A percentile compares a stretch with the other conserved stretches of the same genome.
Evolutionary conservation across 2,113 vertebrate species (phyloP).

Genomic region (Lampris incognitus): DNA sequence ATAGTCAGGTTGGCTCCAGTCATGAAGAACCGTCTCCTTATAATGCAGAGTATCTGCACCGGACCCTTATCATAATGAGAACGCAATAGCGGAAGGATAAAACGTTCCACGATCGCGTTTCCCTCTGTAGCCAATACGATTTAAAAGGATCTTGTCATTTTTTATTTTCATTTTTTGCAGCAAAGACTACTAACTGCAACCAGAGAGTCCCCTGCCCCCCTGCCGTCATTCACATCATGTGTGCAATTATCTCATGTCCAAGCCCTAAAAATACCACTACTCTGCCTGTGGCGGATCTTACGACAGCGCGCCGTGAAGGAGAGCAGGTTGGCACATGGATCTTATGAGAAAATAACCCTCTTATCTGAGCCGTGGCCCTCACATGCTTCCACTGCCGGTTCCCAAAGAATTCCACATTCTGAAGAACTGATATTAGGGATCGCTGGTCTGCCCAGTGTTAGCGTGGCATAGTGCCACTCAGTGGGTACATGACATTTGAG

Average conservation of each 20-base stretch:
- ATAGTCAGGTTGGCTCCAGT: background rate
- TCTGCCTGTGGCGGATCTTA: constrained; percentile 27
- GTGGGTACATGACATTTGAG: constrained; percentile 46
- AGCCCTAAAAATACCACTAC: constrained; percentile 45
- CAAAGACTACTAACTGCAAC: background rate
- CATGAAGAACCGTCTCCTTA: background rate
- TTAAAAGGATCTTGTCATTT: no score
- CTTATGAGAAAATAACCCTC: constrained; percentile 68
- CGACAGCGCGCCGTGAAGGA: constrained; percentile 49
- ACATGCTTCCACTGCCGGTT: constrained; percentile 68
- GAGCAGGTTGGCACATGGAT: constrained; percentile 43
- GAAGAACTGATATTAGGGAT: constrained; percentile 70
- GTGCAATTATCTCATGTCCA: constrained; percentile 74
- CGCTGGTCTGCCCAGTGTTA: constrained; percentile 68
- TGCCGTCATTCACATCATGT: constrained; percentile 52
- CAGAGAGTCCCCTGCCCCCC: background rate
- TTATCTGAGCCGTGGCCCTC: constrained; percentile 69
- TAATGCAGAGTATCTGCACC: constrained; percentile 1
- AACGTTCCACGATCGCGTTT: constrained; percentile 24
- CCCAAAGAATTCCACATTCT: constrained; percentile 74
- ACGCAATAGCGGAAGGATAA: constrained; percentile 2
- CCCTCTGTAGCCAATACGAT: background rate
- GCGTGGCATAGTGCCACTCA: constrained; percentile 53
- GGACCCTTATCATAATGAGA: constrained; percentile 32
- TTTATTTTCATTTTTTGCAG: no score